Conservation (phyloP, 2,888 invertebrate genomes). For the Cephus nigrinus region DNA sequence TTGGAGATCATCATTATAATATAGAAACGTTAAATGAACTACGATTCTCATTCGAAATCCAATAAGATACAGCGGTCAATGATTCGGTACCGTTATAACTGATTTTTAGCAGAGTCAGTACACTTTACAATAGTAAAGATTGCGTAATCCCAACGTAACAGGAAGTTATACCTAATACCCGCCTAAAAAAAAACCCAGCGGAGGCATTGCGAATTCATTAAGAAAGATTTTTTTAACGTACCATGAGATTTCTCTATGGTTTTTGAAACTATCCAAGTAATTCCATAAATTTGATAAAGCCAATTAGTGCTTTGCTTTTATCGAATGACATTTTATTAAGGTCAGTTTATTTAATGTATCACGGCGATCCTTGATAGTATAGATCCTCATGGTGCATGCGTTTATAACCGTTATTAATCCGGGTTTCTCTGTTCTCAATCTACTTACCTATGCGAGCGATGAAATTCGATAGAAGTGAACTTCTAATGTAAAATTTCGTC, state of each 20-base stretch:
- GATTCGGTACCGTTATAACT: not conserved
- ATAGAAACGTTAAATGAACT: not conserved
- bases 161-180: not conserved
- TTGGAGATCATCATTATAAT: not conserved
- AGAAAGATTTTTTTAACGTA: not conserved
- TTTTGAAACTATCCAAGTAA: not conserved
- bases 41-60: not conserved
- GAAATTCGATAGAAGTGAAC: not conserved
- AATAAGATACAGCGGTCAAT: not conserved
- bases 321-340: not conserved
- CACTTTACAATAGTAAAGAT: not conserved
- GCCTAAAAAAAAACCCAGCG: not conserved
- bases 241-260: not conserved
- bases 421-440: conserved; percentile 22
- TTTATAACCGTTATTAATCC: conserved; percentile 46
- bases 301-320: not conserved
- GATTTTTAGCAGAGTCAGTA: not conserved
- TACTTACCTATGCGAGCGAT: not conserved
- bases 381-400: conserved; percentile 47
- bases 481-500: not conserved
- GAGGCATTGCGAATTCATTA: not conserved
- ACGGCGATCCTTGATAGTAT: conserved; percentile 33
- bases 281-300: not conserved
- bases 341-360: not conserved
- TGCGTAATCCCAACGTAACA: not conserved